phyloP scores from a whole-genome alignment of 2,888 invertebrate species.

The Andrena marginata region DNA sequence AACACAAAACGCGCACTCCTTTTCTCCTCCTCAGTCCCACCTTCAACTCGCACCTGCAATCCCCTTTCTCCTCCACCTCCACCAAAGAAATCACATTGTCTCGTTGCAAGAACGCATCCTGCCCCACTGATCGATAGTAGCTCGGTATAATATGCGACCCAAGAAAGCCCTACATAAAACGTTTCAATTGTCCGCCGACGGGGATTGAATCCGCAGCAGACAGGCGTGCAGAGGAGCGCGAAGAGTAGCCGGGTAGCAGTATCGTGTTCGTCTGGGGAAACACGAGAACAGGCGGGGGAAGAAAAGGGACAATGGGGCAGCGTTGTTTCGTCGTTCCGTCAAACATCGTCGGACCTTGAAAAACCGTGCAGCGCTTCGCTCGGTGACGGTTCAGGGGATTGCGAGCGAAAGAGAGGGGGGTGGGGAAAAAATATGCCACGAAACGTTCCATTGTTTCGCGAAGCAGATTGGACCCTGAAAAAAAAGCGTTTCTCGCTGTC shows the following conservation, averaged over 20 bases:
- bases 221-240: background rate
- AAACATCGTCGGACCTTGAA: slow-evolving; percentile 41
- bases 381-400: background rate
- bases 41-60: too few species aligned
- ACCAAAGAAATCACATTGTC: too few species aligned
- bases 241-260: background rate
- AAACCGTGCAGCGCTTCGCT: background rate
- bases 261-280: background rate
- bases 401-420: background rate
- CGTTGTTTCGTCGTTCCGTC: background rate
- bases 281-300: background rate
- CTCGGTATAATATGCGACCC: too few species aligned
- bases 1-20: too few species aligned
- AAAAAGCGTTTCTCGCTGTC: background rate
- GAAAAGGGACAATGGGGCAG: background rate
- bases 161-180: too few species aligned
- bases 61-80: too few species aligned
- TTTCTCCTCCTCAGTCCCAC: too few species aligned
- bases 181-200: background rate
- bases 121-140: too few species aligned
- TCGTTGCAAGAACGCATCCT: too few species aligned
- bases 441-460: slow-evolving; percentile 29
- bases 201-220: background rate
- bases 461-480: slow-evolving; percentile 20
- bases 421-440: slow-evolving; percentile 1